Evolutionary conservation across 2,888 invertebrate species (phyloP).

Genomic region (Plebejus melissa): DNA sequence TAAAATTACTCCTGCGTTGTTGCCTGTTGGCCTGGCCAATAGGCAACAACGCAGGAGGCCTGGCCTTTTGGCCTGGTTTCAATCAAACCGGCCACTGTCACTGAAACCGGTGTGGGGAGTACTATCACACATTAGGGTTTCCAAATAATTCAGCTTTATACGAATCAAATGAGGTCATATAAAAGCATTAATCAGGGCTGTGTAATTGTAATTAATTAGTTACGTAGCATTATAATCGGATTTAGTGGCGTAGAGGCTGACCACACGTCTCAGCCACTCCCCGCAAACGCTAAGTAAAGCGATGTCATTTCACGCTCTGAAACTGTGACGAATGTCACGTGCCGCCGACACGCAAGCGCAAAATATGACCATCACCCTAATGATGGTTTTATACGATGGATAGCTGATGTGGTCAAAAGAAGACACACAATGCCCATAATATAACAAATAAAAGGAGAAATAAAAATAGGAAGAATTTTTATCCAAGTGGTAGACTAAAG

Average conservation of each 20-base stretch:
- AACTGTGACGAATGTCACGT: conserved; percentile 63
- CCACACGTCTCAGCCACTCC: conserved; percentile 59
- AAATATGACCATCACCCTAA: conserved; percentile 26
- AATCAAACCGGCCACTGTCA: no score
- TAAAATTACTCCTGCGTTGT: no score
- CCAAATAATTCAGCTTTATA: no score
- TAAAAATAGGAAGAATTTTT: background rate
- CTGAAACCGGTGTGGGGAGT: no score
- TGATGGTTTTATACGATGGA: conserved; percentile 9
- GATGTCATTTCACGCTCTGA: conserved; percentile 58
- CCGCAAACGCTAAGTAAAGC: conserved; percentile 56
- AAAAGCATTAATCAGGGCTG: conserved; percentile 25
- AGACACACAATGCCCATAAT: background rate
- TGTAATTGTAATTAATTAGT: conserved; percentile 41
- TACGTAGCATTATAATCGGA: conserved; percentile 43
- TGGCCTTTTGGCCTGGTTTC: no score
- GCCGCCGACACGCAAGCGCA: conserved; percentile 34
- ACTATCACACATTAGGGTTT: no score
- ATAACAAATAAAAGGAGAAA: background rate
- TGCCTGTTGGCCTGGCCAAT: no score
- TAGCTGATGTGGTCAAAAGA: background rate
- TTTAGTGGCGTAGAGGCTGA: conserved; percentile 48
- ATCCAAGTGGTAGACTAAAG: background rate
- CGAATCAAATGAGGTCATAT: background rate
- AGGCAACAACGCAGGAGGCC: no score